phyloP scores from a whole-genome alignment of 2,113 vertebrate genomes.

The Ailuropoda melanoleuca region DNA sequence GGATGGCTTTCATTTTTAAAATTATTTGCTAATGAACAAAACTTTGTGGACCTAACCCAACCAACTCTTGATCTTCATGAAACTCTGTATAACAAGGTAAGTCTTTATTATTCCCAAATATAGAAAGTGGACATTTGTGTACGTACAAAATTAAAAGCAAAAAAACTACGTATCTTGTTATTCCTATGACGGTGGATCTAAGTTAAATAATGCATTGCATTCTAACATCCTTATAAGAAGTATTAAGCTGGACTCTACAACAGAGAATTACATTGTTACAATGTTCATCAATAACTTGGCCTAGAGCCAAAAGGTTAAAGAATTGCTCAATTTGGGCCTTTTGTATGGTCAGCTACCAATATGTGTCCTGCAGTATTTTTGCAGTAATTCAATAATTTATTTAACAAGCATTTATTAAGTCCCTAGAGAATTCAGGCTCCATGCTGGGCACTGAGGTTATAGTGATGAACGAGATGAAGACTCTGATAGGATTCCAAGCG shows the following conservation, averaged over 20 bases:
- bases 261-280: not conserved
- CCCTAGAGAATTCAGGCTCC: not conserved
- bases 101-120: constrained; percentile 18
- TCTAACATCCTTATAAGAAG: constrained; percentile 23
- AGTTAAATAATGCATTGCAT: not conserved
- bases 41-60: not conserved
- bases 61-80: constrained; percentile 22
- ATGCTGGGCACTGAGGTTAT: not conserved
- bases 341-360: not conserved
- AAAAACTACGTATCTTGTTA: constrained; percentile 7
- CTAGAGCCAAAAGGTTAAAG: constrained; percentile 17
- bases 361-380: constrained; percentile 28
- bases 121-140: not conserved
- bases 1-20: constrained; percentile 38
- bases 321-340: not conserved
- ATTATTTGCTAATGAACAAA: constrained; percentile 47
- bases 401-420: not conserved
- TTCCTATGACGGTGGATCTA: not conserved
- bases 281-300: constrained; percentile 9
- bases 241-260: not conserved
- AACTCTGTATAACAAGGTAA: constrained; percentile 48
- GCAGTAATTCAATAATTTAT: not conserved
- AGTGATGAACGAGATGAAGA: not conserved
- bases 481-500: not conserved
- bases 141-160: constrained; percentile 47